Conservation (phyloP, 2,888 invertebrate species). For the Philereme transversata region DNA sequence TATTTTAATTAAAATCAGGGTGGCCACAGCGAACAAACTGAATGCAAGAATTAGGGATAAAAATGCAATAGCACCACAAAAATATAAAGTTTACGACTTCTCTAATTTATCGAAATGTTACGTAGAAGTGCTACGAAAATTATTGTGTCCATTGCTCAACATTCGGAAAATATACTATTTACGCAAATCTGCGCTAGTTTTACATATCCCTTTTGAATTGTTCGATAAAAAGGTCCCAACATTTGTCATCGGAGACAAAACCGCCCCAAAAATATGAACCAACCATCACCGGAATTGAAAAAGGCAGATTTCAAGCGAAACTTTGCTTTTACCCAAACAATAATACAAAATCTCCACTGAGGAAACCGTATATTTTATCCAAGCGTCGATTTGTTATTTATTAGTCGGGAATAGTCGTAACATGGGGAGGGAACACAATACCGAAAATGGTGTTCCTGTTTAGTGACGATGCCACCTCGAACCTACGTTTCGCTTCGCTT, state of each 20-base stretch:
- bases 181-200: too few relatives aligned
- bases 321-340: conserved; percentile 58
- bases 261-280: conserved; percentile 43
- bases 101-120: background rate
- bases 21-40: background rate
- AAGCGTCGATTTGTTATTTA: conserved; percentile 83
- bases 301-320: conserved; percentile 56
- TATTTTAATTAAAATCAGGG: conserved; percentile 78
- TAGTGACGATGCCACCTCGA: conserved; percentile 74
- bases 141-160: too few relatives aligned
- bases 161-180: too few relatives aligned
- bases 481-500: conserved; percentile 67
- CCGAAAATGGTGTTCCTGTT: conserved; percentile 78
- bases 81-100: background rate
- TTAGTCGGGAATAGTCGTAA: conserved; percentile 81
- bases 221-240: conserved; percentile 7
- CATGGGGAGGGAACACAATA: conserved; percentile 75
- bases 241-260: conserved; percentile 35
- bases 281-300: conserved; percentile 54
- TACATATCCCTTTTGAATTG: background rate
- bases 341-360: conserved; percentile 67
- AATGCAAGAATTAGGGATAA: background rate
- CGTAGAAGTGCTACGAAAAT: background rate
- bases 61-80: background rate
- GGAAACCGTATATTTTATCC: conserved; percentile 79